A percentile compares a stretch with the other conserved stretches of the same genome.
Evolutionary conservation across 2,888 invertebrate genomes (phyloP).

Genomic region (Spisula subtruncata): DNA sequence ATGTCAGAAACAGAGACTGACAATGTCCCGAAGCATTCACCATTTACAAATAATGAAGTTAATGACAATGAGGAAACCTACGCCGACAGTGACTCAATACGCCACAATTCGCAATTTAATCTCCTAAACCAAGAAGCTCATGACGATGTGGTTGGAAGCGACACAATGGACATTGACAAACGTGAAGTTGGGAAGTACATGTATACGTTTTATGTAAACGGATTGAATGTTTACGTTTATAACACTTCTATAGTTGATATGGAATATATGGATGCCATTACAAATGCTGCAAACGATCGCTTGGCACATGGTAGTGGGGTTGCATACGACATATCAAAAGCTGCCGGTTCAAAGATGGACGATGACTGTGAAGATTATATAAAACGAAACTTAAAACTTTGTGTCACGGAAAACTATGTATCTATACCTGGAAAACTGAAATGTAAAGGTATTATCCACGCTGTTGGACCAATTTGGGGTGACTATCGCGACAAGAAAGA

Average conservation of each 20-base stretch:
- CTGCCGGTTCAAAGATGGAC: slow-evolving; percentile 70
- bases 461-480: slow-evolving; percentile 76
- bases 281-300: slow-evolving; percentile 79
- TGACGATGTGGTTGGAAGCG: neutral
- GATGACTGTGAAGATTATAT: slow-evolving; percentile 70
- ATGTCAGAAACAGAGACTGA: neutral
- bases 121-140: neutral
- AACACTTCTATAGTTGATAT: slow-evolving; percentile 60
- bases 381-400: slow-evolving; percentile 54
- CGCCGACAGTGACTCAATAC: neutral
- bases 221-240: slow-evolving; percentile 56
- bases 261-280: slow-evolving; percentile 73
- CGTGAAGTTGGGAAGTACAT: slow-evolving; percentile 31
- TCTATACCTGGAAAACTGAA: slow-evolving; percentile 69
- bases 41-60: neutral
- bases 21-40: neutral
- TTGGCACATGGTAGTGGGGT: slow-evolving; percentile 75
- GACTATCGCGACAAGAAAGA: slow-evolving; percentile 59
- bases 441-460: slow-evolving; percentile 75
- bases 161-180: neutral
- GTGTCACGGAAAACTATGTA: slow-evolving; percentile 66
- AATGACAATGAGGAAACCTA: neutral
- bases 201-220: slow-evolving; percentile 49
- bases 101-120: neutral
- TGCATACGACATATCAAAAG: slow-evolving; percentile 66